Conservation (phyloP, 2,888 invertebrate species). For the Tachina grossa region DNA sequence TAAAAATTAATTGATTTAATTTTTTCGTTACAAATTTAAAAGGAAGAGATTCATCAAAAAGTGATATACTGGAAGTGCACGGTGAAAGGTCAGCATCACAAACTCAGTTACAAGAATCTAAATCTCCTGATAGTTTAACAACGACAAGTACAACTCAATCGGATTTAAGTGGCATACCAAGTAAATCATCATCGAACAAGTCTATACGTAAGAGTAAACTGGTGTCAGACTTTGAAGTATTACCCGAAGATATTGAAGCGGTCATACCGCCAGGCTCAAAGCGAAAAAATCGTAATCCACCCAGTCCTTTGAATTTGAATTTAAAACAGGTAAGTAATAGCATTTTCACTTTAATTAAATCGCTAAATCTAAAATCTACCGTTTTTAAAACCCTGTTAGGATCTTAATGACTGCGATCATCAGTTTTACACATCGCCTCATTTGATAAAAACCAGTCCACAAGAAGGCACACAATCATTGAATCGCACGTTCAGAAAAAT, state of each 20-base stretch:
- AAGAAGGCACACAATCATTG: conserved; percentile 79
- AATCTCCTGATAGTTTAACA: conserved; percentile 70
- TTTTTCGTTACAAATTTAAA: conserved; percentile 28
- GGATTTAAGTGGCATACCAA: conserved; percentile 48
- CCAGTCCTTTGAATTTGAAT: conserved; percentile 81
- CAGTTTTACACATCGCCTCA: conserved; percentile 80
- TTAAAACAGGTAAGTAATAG: conserved; percentile 76
- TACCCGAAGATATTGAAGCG: conserved; percentile 81
- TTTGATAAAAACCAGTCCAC: conserved; percentile 81
- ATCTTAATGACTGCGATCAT: conserved; percentile 79
- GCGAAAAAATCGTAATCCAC: conserved; percentile 78
- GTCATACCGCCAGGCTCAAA: conserved; percentile 77
- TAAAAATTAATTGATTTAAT: conserved; percentile 8
- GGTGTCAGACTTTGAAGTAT: conserved; percentile 80
- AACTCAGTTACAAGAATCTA: conserved; percentile 66
- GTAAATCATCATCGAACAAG: conserved; percentile 78
- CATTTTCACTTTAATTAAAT: not conserved
- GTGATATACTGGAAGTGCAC: conserved; percentile 75
- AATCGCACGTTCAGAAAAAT: conserved; percentile 85
- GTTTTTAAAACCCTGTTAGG: conserved; percentile 52
- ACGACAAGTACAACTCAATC: conserved; percentile 11
- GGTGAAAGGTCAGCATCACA: conserved; percentile 49
- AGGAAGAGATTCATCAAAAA: conserved; percentile 82
- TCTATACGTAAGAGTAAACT: conserved; percentile 77
- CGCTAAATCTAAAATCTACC: not conserved